Base-by-base conservation (phyloP, 2,888 invertebrate genomes). In the Amphipyra berbera region DNA sequence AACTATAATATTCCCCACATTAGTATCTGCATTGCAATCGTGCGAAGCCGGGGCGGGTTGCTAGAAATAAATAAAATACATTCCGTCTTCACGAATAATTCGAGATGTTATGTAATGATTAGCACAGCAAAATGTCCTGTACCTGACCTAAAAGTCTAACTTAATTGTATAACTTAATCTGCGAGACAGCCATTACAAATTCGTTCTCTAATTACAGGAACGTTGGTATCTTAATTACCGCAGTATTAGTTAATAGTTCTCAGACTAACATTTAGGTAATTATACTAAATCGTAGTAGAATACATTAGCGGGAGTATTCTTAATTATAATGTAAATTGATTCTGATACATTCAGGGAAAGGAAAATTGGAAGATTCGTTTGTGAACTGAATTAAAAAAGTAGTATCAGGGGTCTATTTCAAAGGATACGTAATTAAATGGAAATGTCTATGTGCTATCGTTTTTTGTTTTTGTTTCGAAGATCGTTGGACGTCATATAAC, bases 181-280 rank as follows among this genome's bases (percentile, higher is more conserved):
- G n/a, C 6, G 14, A 47, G 27, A 55, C 54, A 58, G 6, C 41
- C 44, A 58, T 73, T 62, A 62, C 27, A 13, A 62, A 68, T 68
- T 74, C 63, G 49, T 54, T 55, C 62, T 37, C 33, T 68, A 68
- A 68, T 70, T 70, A 74, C 57, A 50, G 30, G 10, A 44, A 33
- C 40, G 21, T 27, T 50, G 49, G 61, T 61, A 61, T 66, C 58
- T 59, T 59, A 61, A 75, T 61, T 73, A 48, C 61, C 35, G 14
- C 33, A 53, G 48, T 59, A 66, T 70, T 57, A 57, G 59, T 60
- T 59, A 58, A 71, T 72, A 66, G 61, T 72, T 76, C 54, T 47
- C 38, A 54, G 53, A 27, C 37, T 35, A 61, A 71, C 40, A 50
- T 62, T 76, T 15, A 15, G 56, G 58, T 52, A 58, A 76, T 73